Percentiles rank a stretch among this genome's conserved stretches.
These are phyloP conservation scores for Nyctibius bracteatus DNA, from an alignment of 2,113 vertebrate species.

Conservation along the genomic window DNA sequence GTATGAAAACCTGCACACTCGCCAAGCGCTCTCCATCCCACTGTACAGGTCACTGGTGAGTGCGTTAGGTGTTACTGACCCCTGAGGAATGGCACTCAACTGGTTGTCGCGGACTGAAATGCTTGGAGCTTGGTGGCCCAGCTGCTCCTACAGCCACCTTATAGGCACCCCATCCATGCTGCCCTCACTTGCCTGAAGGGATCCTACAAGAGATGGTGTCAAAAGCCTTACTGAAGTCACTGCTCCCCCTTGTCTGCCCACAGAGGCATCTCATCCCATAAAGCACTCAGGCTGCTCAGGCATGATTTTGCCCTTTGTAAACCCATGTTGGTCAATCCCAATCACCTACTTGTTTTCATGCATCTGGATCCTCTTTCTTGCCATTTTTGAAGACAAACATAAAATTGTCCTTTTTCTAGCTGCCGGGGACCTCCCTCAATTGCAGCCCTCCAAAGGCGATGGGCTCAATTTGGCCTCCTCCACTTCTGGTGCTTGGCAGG, in stretches of 20 bases:
- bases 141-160: background rate
- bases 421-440: background rate
- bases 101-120: fast-evolving
- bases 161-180: fast-evolving
- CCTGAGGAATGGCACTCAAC: background rate
- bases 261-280: background rate
- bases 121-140: background rate
- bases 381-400: background rate
- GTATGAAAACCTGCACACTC: fast-evolving
- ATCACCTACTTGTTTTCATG: background rate
- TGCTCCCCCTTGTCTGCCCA: background rate
- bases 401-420: background rate
- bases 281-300: fast-evolving
- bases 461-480: fast-evolving
- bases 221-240: background rate
- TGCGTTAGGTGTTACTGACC: fast-evolving
- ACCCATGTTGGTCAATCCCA: fast-evolving
- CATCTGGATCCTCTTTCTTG: background rate
- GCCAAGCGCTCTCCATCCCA: background rate
- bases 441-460: background rate
- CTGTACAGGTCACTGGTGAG: background rate
- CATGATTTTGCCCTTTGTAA: background rate
- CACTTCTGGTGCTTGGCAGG: background rate
- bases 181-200: background rate
- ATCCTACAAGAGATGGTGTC: fast-evolving